Base-by-base conservation (phyloP, 2,888 invertebrate genomes). In the Podabrus alpinus region DNA sequence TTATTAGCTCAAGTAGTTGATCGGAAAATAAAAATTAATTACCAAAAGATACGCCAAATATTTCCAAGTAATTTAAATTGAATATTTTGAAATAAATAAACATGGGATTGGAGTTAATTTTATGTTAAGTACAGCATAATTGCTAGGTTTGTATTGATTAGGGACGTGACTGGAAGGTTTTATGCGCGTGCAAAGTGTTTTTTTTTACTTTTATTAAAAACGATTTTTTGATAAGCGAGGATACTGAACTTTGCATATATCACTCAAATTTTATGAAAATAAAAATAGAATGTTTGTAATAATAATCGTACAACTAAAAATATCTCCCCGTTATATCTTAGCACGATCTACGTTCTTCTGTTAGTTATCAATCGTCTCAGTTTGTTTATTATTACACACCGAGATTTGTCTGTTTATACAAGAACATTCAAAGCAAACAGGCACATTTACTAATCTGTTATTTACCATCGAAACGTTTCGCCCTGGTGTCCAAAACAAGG, bases 391-490 rank as follows among this genome's bases (percentile, higher is more conserved):
- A 67, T 67, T 68, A 25, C 70, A 59, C 25, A 60, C 59, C 15
- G 25, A 60, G 68, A 25, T 68, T 75, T 17, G 17, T 64, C 9
- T 72, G 62, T 73, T 76, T 76, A 69, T 66, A 59, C 61, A 73
- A 67, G 73, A 59, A 73, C 72, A 70, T 67, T 45, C 66, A 61
- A 75, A 76, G 73, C 72, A 76, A 76, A 73, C 21, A 76, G 11
- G 15, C 25, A 64, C 21, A 64, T 72, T 66, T 61, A 25, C 15
- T 67, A 64, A 21, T 29, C 21, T 68, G 25, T 45, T 69, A 90
- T 94, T 93, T 88, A 97, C 97, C 94, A 86, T 97, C 95, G 88
- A 97, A 96, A 86, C 93, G 93, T 83, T 90, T 91, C 61, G 95
- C 95, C 85, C 95, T 91, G 80, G 92, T 92, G 69, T 92, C 91